Conservation (phyloP, 1,140 invertebrate genomes). For the Cryptotermes secundus region DNA sequence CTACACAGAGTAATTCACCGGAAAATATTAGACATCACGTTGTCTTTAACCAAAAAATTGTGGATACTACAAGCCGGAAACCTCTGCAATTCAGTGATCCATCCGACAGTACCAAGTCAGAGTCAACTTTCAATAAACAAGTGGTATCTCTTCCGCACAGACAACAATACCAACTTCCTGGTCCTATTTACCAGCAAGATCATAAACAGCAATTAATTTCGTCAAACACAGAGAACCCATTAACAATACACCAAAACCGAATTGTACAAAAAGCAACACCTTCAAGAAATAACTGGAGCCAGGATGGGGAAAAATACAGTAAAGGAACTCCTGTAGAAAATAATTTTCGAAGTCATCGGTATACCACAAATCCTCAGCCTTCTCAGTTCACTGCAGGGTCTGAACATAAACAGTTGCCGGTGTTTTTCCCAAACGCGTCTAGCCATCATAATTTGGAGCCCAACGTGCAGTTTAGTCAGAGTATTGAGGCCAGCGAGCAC, state of each 20-base stretch:
- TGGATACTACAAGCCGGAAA: neutral
- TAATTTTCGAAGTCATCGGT: neutral
- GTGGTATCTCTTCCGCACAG: neutral
- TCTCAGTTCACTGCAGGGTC: neutral
- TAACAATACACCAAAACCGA: neutral
- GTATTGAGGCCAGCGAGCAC: neutral
- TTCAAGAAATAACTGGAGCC: neutral
- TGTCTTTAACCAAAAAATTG: neutral
- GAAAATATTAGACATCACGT: neutral
- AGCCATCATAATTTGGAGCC: neutral
- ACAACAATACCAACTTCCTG: neutral
- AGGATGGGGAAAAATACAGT: neutral
- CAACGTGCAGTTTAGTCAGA: neutral
- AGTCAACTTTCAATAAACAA: neutral
- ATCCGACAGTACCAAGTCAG: neutral
- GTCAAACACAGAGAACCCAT: neutral
- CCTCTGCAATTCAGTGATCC: neutral
- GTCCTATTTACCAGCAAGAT: neutral
- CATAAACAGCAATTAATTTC: neutral
- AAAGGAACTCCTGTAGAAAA: neutral
- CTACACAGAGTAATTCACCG: neutral
- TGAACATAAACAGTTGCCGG: neutral
- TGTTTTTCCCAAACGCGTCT: neutral
- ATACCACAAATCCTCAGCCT: neutral
- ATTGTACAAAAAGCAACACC: neutral